These are phyloP conservation scores for Python bivittatus DNA, from an alignment of 2,113 vertebrate genomes.

Conservation along the genomic window DNA sequence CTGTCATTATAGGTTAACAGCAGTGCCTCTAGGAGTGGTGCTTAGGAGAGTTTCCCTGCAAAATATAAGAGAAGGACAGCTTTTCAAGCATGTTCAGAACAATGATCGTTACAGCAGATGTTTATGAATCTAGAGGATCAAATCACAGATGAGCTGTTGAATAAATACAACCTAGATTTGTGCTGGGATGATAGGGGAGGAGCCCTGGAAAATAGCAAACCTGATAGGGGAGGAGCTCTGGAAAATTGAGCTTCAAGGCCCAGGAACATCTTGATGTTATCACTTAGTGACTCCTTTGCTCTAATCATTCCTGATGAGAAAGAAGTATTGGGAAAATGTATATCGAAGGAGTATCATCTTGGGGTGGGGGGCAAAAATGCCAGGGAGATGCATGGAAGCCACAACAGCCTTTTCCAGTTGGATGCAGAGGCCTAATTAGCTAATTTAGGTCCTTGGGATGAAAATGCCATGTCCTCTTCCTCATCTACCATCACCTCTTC, in stretches of 20 bases:
- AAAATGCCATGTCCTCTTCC: too few species aligned
- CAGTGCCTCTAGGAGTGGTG: not conserved
- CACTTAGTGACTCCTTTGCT: not conserved
- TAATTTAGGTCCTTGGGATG: too few species aligned
- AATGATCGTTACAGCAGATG: not conserved
- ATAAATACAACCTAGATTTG: not conserved
- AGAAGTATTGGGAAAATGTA: too few species aligned
- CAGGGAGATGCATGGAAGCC: too few species aligned
- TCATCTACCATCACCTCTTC: too few species aligned
- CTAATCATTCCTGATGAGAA: too few species aligned
- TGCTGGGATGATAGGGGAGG: not conserved
- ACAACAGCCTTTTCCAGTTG: too few species aligned
- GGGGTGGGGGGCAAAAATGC: too few species aligned
- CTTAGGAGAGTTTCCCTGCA: not conserved
- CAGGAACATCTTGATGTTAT: not conserved
- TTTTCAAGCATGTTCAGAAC: not conserved
- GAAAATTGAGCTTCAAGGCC: not conserved
- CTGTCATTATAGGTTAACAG: not conserved
- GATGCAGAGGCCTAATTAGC: too few species aligned
- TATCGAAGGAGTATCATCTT: too few species aligned
- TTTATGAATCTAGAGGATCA: not conserved
- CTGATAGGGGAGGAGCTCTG: not conserved
- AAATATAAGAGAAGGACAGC: not conserved
- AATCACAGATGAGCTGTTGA: not conserved
- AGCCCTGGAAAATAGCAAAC: not conserved